Conservation (phyloP, 1,140 invertebrate genomes). For the Penaeus vannamei region DNA sequence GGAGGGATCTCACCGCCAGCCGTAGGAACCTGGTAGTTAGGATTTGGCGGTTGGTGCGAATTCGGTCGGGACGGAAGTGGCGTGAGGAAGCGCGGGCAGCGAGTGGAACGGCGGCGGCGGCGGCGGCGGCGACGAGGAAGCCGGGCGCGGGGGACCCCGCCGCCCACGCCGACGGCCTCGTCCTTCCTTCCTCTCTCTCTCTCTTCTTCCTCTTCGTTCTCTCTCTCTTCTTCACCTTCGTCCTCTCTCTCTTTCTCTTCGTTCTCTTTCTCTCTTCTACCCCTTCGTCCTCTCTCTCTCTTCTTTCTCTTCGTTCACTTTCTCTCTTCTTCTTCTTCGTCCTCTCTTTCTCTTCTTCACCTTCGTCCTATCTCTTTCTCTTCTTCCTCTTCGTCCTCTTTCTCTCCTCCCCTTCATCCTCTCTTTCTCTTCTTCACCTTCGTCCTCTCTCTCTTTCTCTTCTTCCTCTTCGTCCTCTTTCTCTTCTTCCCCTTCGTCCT, state of each 20-base stretch:
- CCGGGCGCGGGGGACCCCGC: too few relatives aligned
- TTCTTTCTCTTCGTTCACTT: neutral
- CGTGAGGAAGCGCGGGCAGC: slow-evolving; percentile 33
- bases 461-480: neutral
- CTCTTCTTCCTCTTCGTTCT: neutral
- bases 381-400: neutral
- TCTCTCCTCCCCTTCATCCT: neutral
- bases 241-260: neutral
- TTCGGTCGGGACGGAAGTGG: too few relatives aligned
- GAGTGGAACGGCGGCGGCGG: slow-evolving; percentile 27
- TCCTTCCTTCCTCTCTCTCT: neutral
- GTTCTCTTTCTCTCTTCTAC: neutral
- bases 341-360: too few relatives aligned
- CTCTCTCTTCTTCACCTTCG: neutral
- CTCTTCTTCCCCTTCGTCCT: neutral
- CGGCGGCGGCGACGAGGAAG: too few relatives aligned
- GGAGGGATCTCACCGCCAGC: too few relatives aligned
- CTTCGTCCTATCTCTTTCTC: neutral
- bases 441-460: neutral
- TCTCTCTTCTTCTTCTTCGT: neutral
- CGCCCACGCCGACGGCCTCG: too few relatives aligned
- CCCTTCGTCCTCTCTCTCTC: neutral
- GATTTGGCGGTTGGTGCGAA: too few relatives aligned
- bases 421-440: too few relatives aligned
- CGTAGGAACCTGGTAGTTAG: too few relatives aligned